Conservation (phyloP, 2,797 vertebrate genomes). For the Gouania willdenowi region DNA sequence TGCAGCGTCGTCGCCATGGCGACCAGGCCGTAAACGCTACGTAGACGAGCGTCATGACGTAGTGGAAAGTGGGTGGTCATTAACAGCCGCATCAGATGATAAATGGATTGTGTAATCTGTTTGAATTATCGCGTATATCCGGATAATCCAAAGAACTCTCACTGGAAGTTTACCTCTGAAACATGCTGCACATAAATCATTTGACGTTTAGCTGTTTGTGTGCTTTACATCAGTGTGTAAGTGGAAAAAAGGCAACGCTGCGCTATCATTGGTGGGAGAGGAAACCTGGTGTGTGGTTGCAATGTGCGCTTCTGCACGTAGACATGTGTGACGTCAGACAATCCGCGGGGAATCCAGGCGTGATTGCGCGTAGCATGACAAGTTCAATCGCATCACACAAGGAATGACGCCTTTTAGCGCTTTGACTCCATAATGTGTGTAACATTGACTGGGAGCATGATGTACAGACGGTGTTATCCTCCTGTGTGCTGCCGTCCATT, state of each 20-base stretch:
- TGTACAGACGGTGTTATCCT: background rate
- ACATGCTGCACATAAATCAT: background rate
- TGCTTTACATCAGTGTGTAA: no score
- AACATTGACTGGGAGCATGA: background rate
- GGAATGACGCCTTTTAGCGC: no score
- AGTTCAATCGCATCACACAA: no score
- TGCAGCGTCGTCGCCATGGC: constrained; percentile 49
- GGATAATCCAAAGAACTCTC: no score
- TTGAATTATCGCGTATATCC: no score
- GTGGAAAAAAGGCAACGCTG: background rate
- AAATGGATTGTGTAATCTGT: no score
- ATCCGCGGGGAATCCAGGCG: background rate
- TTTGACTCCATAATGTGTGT: no score
- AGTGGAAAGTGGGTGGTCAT: constrained; percentile 1
- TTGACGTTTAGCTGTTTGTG: no score
- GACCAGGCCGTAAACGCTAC: constrained; percentile 31
- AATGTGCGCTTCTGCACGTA: constrained; percentile 58
- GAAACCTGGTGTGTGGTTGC: constrained; percentile 22
- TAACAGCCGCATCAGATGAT: no score
- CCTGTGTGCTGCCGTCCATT: constrained; percentile 33
- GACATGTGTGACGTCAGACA: constrained; percentile 3
- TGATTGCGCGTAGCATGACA: background rate
- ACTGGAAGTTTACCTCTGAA: no score
- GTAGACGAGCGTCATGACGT: constrained; percentile 9
- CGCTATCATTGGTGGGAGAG: background rate